These are phyloP conservation scores for Apamea epomidion DNA, from an alignment of 2,888 invertebrate species.

Conservation along the genomic window DNA sequence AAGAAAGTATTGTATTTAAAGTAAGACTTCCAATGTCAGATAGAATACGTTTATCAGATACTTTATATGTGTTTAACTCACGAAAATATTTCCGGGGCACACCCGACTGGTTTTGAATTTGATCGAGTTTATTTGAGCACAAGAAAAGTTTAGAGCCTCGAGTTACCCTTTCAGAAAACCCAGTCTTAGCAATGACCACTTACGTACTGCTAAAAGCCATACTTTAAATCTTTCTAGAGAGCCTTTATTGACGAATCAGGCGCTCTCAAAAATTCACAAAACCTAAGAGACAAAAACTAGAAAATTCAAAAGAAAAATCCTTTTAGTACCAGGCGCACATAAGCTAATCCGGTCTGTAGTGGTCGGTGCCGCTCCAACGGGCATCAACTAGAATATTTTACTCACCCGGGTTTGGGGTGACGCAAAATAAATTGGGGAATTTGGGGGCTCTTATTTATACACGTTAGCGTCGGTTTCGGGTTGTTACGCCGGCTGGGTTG, in stretches of 20 bases:
- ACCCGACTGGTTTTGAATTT: neutral
- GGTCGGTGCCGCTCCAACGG: conserved; percentile 56
- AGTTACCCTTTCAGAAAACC: neutral
- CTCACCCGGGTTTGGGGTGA: conserved; percentile 59
- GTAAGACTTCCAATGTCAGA: neutral
- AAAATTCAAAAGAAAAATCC: conserved; percentile 48
- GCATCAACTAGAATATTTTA: conserved; percentile 68
- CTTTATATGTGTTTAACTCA: neutral
- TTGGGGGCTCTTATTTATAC: conserved; percentile 65
- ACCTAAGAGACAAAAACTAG: conserved; percentile 10
- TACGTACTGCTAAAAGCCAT: neutral
- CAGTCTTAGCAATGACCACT: neutral
- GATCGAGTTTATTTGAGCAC: neutral
- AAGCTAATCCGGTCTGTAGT: conserved; percentile 63
- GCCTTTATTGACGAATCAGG: conserved; percentile 1
- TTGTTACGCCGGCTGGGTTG: conserved; percentile 56
- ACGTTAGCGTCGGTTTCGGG: conserved; percentile 65
- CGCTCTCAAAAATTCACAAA: conserved; percentile 27
- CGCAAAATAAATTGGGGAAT: conserved; percentile 70
- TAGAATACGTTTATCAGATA: conserved; percentile 3
- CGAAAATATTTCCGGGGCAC: neutral
- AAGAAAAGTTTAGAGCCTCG: neutral
- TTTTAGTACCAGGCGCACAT: conserved; percentile 45
- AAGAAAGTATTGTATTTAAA: conserved; percentile 12
- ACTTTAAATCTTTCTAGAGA: neutral